Conservation (phyloP, 2,888 invertebrate species). For the Acleris laterana region DNA sequence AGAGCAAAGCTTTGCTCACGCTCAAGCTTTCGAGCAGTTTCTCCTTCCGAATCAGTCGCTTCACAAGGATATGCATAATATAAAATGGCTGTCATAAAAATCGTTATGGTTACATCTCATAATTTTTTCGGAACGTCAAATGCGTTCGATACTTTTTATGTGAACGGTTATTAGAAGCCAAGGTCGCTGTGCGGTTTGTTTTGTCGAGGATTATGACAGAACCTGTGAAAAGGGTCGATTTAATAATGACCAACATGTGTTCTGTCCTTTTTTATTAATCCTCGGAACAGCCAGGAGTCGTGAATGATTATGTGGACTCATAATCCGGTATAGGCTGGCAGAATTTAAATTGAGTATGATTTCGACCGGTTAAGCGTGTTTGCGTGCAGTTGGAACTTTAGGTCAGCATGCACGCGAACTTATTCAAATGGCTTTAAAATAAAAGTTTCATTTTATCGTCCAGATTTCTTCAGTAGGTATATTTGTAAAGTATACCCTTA, state of each 20-base stretch:
- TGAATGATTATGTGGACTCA: constrained; percentile 42
- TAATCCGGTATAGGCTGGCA: constrained; percentile 23
- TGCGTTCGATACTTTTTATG: constrained; percentile 50
- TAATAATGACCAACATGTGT: constrained; percentile 48
- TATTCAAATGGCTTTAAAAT: neutral
- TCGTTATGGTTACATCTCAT: constrained; percentile 56
- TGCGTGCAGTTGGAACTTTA: constrained; percentile 7
- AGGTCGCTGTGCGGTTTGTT: constrained; percentile 67
- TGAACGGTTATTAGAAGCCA: constrained; percentile 50
- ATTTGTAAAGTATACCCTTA: neutral
- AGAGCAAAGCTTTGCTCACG: neutral
- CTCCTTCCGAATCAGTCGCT: constrained; percentile 3
- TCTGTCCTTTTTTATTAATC: constrained; percentile 44
- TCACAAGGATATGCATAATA: constrained; percentile 35
- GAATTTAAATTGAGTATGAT: constrained; percentile 29
- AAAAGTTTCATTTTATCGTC: too few relatives aligned
- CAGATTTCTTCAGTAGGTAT: too few relatives aligned
- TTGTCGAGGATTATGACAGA: constrained; percentile 52
- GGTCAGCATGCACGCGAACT: neutral
- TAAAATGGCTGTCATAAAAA: constrained; percentile 58
- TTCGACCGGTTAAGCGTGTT: constrained; percentile 10
- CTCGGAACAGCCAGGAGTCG: constrained; percentile 39
- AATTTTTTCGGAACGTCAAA: constrained; percentile 59
- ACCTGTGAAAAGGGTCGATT: constrained; percentile 62
- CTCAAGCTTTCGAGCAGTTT: constrained; percentile 1